Evolutionary conservation across 2,113 vertebrate species (phyloP), one percentile per base, ranked within the genome.

Genomic region (Marcusenius ussheri): DNA sequence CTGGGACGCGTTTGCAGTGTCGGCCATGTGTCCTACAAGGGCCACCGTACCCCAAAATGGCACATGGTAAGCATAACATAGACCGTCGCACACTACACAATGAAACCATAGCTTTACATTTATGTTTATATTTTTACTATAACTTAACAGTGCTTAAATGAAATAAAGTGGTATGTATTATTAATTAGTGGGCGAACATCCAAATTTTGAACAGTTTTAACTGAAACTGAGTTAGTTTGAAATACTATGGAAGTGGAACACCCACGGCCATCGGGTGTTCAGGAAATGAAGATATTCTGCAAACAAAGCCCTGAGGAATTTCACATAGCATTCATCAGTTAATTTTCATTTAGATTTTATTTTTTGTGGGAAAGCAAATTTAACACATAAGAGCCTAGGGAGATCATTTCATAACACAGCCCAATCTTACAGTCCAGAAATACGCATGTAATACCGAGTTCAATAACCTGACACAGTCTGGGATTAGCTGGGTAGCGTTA

Each of bases 391-490:
- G 83, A 74, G 89, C 90, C 89, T 89, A 74, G 31, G 35, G 90
- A 42, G 74, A 91, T 90, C 88, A 90, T 90, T 90, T 91, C 47
- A 89, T 88, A 47, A 27, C 90, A 88, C 70, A 87, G 88, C 89
- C 85, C 83, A 66, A 91, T 87, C 90, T 90, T 45, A 19, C 80
- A 35, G 74, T 80, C 42, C 66, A 90, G 87, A 90, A 88, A 87
- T 56, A 17, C 10, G 27, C 91, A 89, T 42, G 47, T 89, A 90
- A 91, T 88, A 88, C 83, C 35, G 24, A 87, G 56, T 90, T 90
- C 89, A 91, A 58, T 89, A 89, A 3, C 7, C 42, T 31, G 39
- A 88, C 85, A 89, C 50, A 77, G 80, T 89, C 90, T 92, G 83
- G 89, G 85, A 91, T 91, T 88, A 90, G 88, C 89, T 47, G 62